Base-by-base conservation (phyloP, 2,888 invertebrate species). In the Drosophila putrida region DNA sequence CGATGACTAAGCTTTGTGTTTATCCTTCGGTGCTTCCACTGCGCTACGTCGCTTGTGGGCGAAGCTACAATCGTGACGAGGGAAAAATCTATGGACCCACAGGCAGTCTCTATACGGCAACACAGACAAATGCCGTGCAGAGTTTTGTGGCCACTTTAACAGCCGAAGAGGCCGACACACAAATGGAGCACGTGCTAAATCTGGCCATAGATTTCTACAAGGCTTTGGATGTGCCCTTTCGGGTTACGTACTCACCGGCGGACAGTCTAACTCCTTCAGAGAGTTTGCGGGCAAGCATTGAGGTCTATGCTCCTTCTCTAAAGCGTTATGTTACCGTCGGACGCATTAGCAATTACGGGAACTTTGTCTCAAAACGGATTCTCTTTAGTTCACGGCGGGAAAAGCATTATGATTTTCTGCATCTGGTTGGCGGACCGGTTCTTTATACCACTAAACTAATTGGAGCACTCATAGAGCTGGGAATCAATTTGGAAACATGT, bases 311-410 rank as follows among this genome's bases (percentile, higher is more conserved):
- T 0, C 93, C 94, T 9, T 93, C 94, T 72, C 90, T 93, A 11
- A 91, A 94, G 36, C 91, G 93, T 10, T 97, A 96, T 88, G 90
- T 97, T 11, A 95, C 96, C 93, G 94, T 97, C 41, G 97, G 96
- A 0, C 93, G 95, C 91, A 89, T 97, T 39, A 96, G 96, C 20
- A 89, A 95, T 46, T 95, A 95, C 83, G 95, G 95, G 9, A 94
- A 95, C 82, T 97, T 95, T 89, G 94, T 97, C 31, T 96, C 96
- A 79, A 96, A 97, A 91, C 94, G 97, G 64, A 93, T 98, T 46
- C 93, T 96, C 84, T 95, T 96, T 72, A 95, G 94, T 43, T 95
- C 95, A 88, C 93, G 93, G 28, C 94, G 94, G 43, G 93, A 94
- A 9, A 94, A 94, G 70, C 92, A 94, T 41, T 92, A 92, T 36